Base-by-base conservation (phyloP, 2,113 vertebrate species). In the Alosa alosa region DNA sequence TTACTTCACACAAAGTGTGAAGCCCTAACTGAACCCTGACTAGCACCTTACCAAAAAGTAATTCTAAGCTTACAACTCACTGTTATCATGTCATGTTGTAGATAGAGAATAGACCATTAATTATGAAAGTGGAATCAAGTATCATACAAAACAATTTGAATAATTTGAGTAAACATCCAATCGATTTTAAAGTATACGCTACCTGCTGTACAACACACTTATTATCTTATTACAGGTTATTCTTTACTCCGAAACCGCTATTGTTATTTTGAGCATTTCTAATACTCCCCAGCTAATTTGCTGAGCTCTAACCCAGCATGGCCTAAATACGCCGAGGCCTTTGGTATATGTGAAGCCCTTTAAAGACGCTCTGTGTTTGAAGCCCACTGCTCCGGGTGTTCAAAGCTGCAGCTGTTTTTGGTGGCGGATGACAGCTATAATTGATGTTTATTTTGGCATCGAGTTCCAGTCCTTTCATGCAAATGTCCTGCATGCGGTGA, bases 341-440 rank as follows among this genome's bases (percentile, higher is more conserved):
- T 94, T 94, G 89, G 88, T 93, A 89, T 88, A 88, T 86, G 91
- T 83, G 89, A 93, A 89, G 91, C 86, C 91, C 91, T 94, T 95
- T 93, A 94, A 93, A 93, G 93, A 91, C 87, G 89, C 90, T 91
- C 86, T 9, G 86, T 90, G 89, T 96, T 96, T 96, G 95, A 96
- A 96, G 95, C 94, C 92, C 92, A 91, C 94, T 95, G 93, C 91
- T 94, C 89, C 90, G 93, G 93, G 92, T 92, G 93, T 95, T 95
- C 95, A 96, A 96, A 95, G 95, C 95, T 92, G 94, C 94, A 96
- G 94, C 95, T 96, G 95, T 95, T 95, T 95, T 94, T 92, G 92
- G 91, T 94, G 94, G 88, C 93, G 93, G 94, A 95, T 95, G 95
- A 95, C 94, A 95, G 95, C 94, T 94, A 94, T 95, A 95, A 96